Base-by-base conservation (phyloP, 2,113 vertebrate species). In the Tyrannus savana region DNA sequence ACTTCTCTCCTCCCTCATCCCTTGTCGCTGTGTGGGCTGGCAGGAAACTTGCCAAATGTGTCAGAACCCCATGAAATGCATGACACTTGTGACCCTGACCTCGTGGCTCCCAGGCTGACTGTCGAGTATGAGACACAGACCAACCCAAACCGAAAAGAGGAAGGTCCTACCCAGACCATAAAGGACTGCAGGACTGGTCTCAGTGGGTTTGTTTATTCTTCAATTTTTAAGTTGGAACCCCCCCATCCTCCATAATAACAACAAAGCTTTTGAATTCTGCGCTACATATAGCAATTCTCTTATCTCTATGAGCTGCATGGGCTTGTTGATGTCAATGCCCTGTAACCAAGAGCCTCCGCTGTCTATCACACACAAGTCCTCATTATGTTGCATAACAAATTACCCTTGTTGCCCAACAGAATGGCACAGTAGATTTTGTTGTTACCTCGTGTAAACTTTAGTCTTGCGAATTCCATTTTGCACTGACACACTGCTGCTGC, bases 351-450 rank as follows among this genome's bases (percentile, higher is more conserved):
- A 87, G 84, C 69, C 66, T 50, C 85, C 2, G 44, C 95, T 9
- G 4, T 46, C 92, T 44, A 19, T 49, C 93, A 58, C 83, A 89
- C 90, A 96, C 92, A 96, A 96, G 69, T 82, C 92, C 83, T 94
- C 83, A 93, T 95, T 94, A 96, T 95, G 92, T 94, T 94, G 90
- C 88, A 94, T 62, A 96, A 96, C 95, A 97, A 96, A 93, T 96
- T 93, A 97, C 93, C 93, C 95, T 96, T 96, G 96, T 96, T 96
- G 93, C 73, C 88, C 19, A 73, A 68, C 85, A 95, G 93, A 96
- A 94, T 10, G 68, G 93, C 87, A 96, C 95, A 91, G 94, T 95
- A 63, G 90, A 94, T 90, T 96, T 96, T 93, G 96, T 92, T 96
- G 88, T 92, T 87, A 85, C 76, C 95, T 90, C 19, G 0, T 72